Base-by-base conservation (phyloP, 2,797 vertebrate genomes). In the Pitangus sulphuratus region DNA sequence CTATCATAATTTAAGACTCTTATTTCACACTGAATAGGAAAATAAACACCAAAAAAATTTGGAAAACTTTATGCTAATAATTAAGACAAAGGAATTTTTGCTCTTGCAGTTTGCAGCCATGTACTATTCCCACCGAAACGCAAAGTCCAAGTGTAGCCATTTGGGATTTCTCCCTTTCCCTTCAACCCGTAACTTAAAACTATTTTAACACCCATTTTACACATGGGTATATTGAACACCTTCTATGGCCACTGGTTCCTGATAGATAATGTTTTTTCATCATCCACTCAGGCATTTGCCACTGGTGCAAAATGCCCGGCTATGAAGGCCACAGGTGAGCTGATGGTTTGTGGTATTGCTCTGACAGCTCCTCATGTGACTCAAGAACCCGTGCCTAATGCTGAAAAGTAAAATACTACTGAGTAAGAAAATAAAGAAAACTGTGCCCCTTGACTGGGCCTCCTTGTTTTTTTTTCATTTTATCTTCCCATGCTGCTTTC, bases 341-440 rank as follows among this genome's bases (percentile, higher is more conserved):
- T 30, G n/a, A 15, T 12, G 21, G 40, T 51, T 66, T 37, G 18
- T 10, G 42, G 33, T 16, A 10, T 6, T 61, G 42, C 42, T 65
- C 77, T 72, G 53, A 30, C 65, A 88, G 57, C 69, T 62, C 61
- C 20, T 51, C 20, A 39, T 2, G 9, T 2, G 2, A 4, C 44
- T 70, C 71, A 42, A 44, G 58, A 1, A 2, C 68, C 13, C 0
- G 0, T 58, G 35, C 57, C 58, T 72, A 25, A 47, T 31, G 54
- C 57, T 76, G 54, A n/a, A 48, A 70, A 44, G 39, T 26, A 8
- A 87, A 87, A 72, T 22, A 45, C 3, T 33, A 58, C 7, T 14
- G 50, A 57, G 4, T 4, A 42, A 47, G 18, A 54, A 33, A 87
- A 57, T 5, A 47, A 68, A 88, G 35, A 25, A 81, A 51, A 8